Conservation (phyloP, 1,140 invertebrate genomes). For the Nephila pilipes region DNA sequence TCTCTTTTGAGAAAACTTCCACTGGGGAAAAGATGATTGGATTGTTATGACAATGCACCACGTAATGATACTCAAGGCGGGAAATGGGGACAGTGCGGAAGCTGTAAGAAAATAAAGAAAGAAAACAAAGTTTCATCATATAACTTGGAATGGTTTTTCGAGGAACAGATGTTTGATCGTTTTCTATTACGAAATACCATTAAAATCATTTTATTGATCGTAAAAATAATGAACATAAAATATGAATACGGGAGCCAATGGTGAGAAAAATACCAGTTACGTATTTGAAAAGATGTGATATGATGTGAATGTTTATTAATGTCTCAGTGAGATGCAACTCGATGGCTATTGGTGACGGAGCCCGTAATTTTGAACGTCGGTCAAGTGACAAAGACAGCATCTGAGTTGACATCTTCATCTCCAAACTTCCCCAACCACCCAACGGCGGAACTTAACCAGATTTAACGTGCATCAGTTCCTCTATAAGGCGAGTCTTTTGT, state of each 20-base stretch:
- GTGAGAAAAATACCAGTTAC: neutral
- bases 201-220: conserved; percentile 47
- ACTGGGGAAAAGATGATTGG: neutral
- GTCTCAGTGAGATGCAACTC: no score
- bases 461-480: no score
- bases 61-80: neutral
- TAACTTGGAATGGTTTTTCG: conserved; percentile 17
- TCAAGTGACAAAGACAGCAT: no score
- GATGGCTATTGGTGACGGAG: no score
- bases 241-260: conserved; percentile 18
- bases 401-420: no score
- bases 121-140: conserved; percentile 19
- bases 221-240: conserved; percentile 46
- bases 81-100: neutral
- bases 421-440: no score
- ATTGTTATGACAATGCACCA: conserved; percentile 34
- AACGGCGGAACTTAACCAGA: no score
- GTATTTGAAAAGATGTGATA: no score
- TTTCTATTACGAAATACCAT: conserved; percentile 45
- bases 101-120: neutral
- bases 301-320: no score
- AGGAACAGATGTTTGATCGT: conserved; percentile 60
- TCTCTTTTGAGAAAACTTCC: neutral
- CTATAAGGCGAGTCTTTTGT: no score
- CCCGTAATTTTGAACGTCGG: no score